These are phyloP conservation scores for Icerya purchasi DNA, from an alignment of 2,888 invertebrate species.

Conservation along the genomic window DNA sequence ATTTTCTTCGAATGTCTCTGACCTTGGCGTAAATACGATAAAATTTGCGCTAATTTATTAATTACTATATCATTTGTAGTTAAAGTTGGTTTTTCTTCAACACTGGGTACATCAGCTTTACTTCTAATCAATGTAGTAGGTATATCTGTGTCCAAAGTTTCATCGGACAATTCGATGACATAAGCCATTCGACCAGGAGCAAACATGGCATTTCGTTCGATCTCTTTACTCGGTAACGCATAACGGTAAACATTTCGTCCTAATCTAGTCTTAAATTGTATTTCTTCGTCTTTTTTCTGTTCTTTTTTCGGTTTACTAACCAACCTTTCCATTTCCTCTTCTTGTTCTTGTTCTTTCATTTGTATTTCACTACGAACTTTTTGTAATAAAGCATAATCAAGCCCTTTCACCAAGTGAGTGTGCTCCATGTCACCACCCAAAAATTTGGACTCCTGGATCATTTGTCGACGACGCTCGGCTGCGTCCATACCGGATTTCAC, in stretches of 20 bases:
- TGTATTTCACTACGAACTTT: slow-evolving; percentile 76
- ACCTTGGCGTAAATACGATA: slow-evolving; percentile 84
- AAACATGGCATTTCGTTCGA: slow-evolving; percentile 74
- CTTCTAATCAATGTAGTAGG: slow-evolving; percentile 87
- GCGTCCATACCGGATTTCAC: slow-evolving; percentile 80
- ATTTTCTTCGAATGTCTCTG: slow-evolving; percentile 47
- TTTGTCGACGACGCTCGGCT: slow-evolving; percentile 78
- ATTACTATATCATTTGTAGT: slow-evolving; percentile 73
- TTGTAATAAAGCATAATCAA: slow-evolving; percentile 74
- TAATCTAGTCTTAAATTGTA: slow-evolving; percentile 60
- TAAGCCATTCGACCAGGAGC: slow-evolving; percentile 95
- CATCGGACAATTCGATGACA: slow-evolving; percentile 82
- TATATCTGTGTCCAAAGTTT: slow-evolving; percentile 66
- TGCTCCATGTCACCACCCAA: slow-evolving; percentile 99
- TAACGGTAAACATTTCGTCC: slow-evolving; percentile 44
- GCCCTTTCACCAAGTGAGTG: slow-evolving; percentile 97
- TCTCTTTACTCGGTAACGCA: slow-evolving; percentile 22
- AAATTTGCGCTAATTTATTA: slow-evolving; percentile 88
- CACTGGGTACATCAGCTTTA: slow-evolving; percentile 67
- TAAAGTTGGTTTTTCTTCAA: slow-evolving; percentile 41
- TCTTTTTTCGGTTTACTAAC: slow-evolving; percentile 33
- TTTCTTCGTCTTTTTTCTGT: slow-evolving; percentile 39
- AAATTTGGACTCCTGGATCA: slow-evolving; percentile 96
- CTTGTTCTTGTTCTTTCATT: slow-evolving; percentile 56
- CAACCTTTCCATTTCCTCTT: slow-evolving; percentile 55